phyloP scores from a whole-genome alignment of 2,113 vertebrate genomes.

The Felis catus region DNA sequence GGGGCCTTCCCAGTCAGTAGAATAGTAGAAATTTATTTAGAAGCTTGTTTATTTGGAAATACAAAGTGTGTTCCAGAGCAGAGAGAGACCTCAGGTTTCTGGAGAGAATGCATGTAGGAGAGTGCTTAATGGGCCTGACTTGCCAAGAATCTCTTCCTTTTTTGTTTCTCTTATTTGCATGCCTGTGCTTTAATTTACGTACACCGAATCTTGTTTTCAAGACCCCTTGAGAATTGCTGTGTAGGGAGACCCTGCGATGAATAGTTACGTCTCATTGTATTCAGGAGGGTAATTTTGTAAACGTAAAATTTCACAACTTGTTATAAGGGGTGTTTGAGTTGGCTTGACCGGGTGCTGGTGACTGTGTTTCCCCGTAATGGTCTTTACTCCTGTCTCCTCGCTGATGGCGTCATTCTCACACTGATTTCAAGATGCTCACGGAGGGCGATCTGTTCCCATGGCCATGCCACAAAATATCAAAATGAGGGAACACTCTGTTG shows the following conservation, averaged over 20 bases:
- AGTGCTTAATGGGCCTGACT: no score
- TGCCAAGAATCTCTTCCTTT: neutral
- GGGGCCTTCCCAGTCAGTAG: neutral
- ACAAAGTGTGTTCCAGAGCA: neutral
- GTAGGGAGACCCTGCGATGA: neutral
- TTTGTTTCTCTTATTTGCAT: neutral
- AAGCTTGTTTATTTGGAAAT: neutral
- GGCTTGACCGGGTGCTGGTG: neutral
- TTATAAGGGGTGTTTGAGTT: neutral
- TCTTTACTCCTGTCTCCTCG: neutral
- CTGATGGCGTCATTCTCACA: neutral
- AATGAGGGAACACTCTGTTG: neutral
- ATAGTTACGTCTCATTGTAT: neutral
- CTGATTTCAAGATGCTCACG: neutral
- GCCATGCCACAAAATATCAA: neutral
- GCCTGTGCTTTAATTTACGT: neutral
- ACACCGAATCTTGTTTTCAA: neutral
- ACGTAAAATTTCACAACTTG: neutral
- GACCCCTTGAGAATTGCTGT: neutral
- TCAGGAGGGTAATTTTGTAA: neutral
- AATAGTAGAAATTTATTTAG: neutral
- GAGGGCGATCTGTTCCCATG: neutral
- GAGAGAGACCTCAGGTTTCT: neutral
- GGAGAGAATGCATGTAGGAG: neutral
- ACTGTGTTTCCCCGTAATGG: neutral